Percentiles rank a stretch among this genome's conserved stretches.
Conservation (phyloP, 2,888 invertebrate species). For the Odontomyia ornata region DNA sequence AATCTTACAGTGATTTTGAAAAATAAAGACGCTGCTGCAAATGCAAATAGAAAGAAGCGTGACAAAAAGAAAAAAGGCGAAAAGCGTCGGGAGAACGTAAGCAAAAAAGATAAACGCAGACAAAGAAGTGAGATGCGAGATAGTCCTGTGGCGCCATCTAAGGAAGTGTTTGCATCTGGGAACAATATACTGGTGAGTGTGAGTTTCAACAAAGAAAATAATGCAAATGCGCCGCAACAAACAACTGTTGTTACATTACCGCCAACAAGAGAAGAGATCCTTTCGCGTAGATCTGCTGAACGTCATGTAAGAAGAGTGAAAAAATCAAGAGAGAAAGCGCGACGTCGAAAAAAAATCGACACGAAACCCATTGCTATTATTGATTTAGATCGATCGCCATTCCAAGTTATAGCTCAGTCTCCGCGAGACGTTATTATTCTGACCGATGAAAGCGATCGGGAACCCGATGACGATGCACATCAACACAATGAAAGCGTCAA, state of each 20-base stretch:
- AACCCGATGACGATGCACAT: constrained; percentile 54
- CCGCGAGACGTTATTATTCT: constrained; percentile 83
- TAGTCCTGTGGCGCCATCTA: constrained; percentile 71
- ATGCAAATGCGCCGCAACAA: constrained; percentile 57
- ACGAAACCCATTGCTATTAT: constrained; percentile 82
- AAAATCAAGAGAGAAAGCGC: constrained; percentile 51
- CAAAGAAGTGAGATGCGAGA: constrained; percentile 57
- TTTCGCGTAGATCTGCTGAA: constrained; percentile 53
- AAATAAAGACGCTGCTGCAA: constrained; percentile 64
- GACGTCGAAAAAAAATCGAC: constrained; percentile 67
- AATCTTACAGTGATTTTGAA: constrained; percentile 70
- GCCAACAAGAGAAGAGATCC: constrained; percentile 60
- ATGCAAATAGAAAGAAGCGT: constrained; percentile 57
- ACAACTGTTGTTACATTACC: constrained; percentile 62
- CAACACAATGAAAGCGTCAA: constrained; percentile 10
- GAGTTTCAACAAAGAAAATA: constrained; percentile 79
- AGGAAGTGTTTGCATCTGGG: constrained; percentile 92
- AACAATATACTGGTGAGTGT: constrained; percentile 93
- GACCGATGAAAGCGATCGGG: constrained; percentile 78
- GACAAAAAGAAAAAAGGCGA: constrained; percentile 62
- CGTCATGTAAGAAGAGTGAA: constrained; percentile 57
- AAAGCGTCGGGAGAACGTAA: constrained; percentile 65
- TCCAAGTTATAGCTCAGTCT: constrained; percentile 82
- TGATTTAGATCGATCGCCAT: constrained; percentile 85
- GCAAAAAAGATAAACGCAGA: constrained; percentile 63